Base-by-base conservation (phyloP, 2,888 invertebrate genomes). In the Zaprionus bogoriensis region DNA sequence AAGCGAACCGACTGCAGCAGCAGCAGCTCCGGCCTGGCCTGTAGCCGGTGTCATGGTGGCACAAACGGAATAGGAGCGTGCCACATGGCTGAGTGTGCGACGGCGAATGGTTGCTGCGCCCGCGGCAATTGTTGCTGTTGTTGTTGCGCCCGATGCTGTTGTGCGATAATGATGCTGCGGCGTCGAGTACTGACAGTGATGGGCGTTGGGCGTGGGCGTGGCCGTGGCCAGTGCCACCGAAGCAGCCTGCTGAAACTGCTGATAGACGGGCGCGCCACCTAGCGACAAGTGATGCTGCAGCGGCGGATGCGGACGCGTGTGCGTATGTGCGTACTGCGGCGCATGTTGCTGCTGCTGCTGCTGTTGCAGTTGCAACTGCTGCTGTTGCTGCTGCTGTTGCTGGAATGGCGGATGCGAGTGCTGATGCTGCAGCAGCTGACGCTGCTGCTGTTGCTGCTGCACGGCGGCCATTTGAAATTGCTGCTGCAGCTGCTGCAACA, bases 221-320 rank as follows among this genome's bases (percentile, higher is more conserved):
- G 67, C 12, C 48, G 69, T 30, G 65, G 76, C 42, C n/a, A n/a
- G n/a, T n/a, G n/a, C n/a, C n/a, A n/a, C n/a, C n/a, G n/a, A n/a
- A n/a, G n/a, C n/a, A n/a, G n/a, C n/a, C n/a, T 59, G 41, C 7
- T 62, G 75, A 41, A 55, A 45, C 12, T 57, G 77, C 55, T 67
- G 77, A 67, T 70, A 86, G 42, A 70, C 51, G 9, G 76, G 74
- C 59, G 73, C 53, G 69, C 92, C 92, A 88, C 91, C 92, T 90
- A 92, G 92, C 68, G 89, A 89, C 71, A 86, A 70, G 70, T 86
- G 89, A 87, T 89, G 90, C 51, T 89, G 89, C 64, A 89, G 51
- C 48, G 88, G 89, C 53, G 90, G 88, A 77, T 78, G 45, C 59
- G 74, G 38, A 71, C 70, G 59, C 10, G 53, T 5, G 20, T 52